Percentiles rank a stretch among this genome's conserved stretches.
phyloP scores from a whole-genome alignment of 2,797 vertebrate species.

The Sebastes paucispinis region DNA sequence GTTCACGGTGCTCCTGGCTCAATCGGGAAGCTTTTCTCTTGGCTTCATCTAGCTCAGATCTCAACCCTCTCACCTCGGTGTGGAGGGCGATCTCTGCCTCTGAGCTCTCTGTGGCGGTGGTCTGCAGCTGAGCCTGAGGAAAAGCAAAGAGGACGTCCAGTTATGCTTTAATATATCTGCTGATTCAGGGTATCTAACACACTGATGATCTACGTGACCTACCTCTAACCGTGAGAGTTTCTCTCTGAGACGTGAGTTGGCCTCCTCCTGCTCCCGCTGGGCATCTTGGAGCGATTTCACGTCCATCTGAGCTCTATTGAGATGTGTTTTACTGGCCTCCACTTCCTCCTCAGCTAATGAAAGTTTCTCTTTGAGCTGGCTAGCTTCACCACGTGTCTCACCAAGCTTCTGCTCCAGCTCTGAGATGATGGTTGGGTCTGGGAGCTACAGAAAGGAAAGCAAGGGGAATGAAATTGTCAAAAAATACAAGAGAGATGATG shows the following conservation, averaged over 20 bases:
- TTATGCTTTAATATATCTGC: background rate
- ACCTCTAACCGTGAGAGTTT: constrained; percentile 90
- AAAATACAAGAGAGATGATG: background rate
- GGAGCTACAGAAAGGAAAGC: constrained; percentile 69
- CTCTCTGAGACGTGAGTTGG: constrained; percentile 85
- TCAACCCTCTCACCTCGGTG: constrained; percentile 81
- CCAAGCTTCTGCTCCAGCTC: constrained; percentile 81
- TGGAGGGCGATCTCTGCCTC: constrained; percentile 88
- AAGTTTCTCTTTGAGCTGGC: constrained; percentile 83
- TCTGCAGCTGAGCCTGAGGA: constrained; percentile 81
- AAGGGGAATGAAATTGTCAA: background rate
- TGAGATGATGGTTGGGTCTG: constrained; percentile 72
- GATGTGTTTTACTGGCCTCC: constrained; percentile 66
- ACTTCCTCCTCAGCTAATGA: constrained; percentile 85
- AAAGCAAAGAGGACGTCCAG: background rate
- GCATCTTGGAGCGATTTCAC: constrained; percentile 61
- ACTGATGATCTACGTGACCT: background rate
- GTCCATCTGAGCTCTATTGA: constrained; percentile 67
- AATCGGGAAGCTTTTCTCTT: constrained; percentile 82
- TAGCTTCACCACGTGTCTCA: constrained; percentile 80
- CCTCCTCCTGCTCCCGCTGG: constrained; percentile 78
- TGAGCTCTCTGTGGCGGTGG: constrained; percentile 76
- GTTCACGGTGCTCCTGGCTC: constrained; percentile 83
- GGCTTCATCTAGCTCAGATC: constrained; percentile 86
- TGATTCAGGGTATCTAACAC: background rate